A percentile compares a stretch with the other conserved stretches of the same genome.
Evolutionary conservation across 2,113 vertebrate species (phyloP).

Genomic region (Girardinichthys multiradiatus): DNA sequence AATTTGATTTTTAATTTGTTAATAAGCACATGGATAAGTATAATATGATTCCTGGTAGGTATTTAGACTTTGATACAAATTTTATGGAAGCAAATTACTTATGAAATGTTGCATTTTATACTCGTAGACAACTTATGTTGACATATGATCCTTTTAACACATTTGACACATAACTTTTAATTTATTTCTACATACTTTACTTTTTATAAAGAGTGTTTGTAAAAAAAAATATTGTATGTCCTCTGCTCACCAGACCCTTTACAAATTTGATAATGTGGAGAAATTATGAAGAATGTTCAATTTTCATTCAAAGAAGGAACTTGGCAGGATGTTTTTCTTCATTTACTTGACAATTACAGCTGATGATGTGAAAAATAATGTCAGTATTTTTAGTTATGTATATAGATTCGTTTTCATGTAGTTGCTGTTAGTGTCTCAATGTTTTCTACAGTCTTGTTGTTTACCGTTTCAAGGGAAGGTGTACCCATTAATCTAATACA

Average conservation of each 20-base stretch:
- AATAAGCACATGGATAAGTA: background rate
- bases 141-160: background rate
- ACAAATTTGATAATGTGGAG: too few species aligned
- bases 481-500: too few species aligned
- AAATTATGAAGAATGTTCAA: too few species aligned
- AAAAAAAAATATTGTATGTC: background rate
- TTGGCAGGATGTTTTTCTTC: too few species aligned
- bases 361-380: too few species aligned
- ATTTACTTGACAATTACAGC: too few species aligned
- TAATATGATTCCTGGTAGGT: background rate
- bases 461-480: too few species aligned
- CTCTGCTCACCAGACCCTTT: background rate
- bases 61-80: background rate
- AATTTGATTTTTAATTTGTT: slow-evolving; percentile 23
- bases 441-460: too few species aligned
- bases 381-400: too few species aligned
- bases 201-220: background rate
- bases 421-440: too few species aligned
- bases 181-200: background rate
- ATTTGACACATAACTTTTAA: background rate
- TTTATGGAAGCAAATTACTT: background rate
- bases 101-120: background rate
- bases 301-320: too few species aligned
- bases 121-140: background rate
- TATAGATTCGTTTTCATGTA: too few species aligned